Evolutionary conservation across 2,797 vertebrate species (phyloP).

Genomic region (Enteromius radiatus): DNA sequence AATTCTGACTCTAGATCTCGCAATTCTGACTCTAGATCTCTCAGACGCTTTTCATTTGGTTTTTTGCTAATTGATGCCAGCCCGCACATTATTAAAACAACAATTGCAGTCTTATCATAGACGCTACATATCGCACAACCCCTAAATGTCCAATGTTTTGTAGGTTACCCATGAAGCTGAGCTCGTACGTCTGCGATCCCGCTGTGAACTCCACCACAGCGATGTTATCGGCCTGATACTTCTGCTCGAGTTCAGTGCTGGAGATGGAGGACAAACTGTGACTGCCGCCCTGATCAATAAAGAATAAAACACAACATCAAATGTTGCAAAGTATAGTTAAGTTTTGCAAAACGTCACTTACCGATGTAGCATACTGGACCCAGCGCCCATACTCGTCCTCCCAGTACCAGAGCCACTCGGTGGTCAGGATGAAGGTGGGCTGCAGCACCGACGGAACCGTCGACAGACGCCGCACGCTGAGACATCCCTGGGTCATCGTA

Average conservation of each 20-base stretch:
- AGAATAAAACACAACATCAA: background rate
- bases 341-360: constrained; percentile 61
- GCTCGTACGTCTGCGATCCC: constrained; percentile 69
- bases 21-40: too few relatives aligned
- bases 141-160: too few relatives aligned
- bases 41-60: too few relatives aligned
- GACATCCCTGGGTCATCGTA: constrained; percentile 67
- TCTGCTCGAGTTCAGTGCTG: constrained; percentile 72
- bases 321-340: background rate
- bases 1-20: too few relatives aligned
- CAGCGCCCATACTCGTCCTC: constrained; percentile 73
- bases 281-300: constrained; percentile 55
- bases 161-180: constrained; percentile 72
- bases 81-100: background rate
- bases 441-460: constrained; percentile 68
- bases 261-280: constrained; percentile 59
- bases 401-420: constrained; percentile 80
- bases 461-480: constrained; percentile 69
- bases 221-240: constrained; percentile 63
- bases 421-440: constrained; percentile 74
- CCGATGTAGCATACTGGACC: constrained; percentile 70
- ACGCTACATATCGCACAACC: background rate
- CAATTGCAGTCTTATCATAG: background rate
- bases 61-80: background rate
- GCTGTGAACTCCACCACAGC: constrained; percentile 71